phyloP scores from a whole-genome alignment of 2,888 invertebrate genomes.

The Ectobius pallidus region DNA sequence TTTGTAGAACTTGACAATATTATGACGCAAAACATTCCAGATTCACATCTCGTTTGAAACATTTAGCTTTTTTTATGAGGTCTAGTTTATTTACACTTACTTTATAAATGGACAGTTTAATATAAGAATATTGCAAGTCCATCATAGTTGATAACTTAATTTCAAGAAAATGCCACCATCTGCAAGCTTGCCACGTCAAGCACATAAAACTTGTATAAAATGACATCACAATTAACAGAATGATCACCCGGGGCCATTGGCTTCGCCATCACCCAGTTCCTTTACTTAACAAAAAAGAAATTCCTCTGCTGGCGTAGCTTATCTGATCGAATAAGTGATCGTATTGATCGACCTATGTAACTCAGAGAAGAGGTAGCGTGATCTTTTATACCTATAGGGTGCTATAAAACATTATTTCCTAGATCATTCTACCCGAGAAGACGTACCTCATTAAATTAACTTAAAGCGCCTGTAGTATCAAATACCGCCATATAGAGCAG shows the following conservation, averaged over 20 bases:
- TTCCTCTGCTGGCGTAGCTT: background rate
- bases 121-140: background rate
- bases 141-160: slow-evolving; percentile 3
- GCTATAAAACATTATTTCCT: background rate
- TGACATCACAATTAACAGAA: background rate
- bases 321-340: slow-evolving; percentile 14
- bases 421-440: no score
- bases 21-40: no score
- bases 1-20: no score
- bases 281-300: background rate
- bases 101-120: background rate
- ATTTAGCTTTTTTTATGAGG: background rate
- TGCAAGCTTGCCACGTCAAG: slow-evolving; percentile 1
- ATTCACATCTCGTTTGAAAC: no score
- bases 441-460: no score
- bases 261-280: background rate
- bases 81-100: background rate
- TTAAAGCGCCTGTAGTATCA: no score
- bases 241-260: background rate
- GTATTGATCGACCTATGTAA: background rate
- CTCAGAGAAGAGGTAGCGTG: background rate
- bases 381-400: slow-evolving; percentile 1
- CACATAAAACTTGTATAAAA: slow-evolving; percentile 7
- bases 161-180: background rate
- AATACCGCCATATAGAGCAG: no score